phyloP scores from a whole-genome alignment of 2,888 invertebrate species.

The Salticus scenicus region DNA sequence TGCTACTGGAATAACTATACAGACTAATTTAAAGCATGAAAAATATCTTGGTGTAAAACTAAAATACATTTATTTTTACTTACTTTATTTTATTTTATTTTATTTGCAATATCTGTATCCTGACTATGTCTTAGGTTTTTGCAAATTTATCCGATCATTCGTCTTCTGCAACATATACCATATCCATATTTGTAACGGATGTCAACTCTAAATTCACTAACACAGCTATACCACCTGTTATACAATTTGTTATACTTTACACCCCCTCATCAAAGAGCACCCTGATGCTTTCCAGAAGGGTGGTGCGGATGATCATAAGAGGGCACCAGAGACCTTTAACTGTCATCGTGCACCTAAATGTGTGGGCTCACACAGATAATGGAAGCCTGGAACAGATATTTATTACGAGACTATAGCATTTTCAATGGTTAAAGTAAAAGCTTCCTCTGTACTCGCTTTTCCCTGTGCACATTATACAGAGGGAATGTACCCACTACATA shows the following conservation, averaged over 20 bases:
- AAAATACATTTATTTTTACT: no score
- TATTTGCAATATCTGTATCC: no score
- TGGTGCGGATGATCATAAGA: not conserved
- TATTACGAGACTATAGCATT: not conserved
- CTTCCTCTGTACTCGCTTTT: not conserved
- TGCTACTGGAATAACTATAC: no score
- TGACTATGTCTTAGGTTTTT: no score
- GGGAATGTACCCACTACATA: not conserved
- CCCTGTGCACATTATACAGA: not conserved
- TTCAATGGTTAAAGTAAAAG: conserved; percentile 9
- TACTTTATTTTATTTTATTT: no score
- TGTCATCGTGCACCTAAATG: not conserved
- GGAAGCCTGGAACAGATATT: not conserved
- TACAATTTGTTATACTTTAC: not conserved
- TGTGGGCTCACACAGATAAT: not conserved
- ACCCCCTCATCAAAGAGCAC: not conserved
- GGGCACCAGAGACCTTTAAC: not conserved
- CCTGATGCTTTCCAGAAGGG: not conserved
- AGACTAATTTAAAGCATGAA: no score
- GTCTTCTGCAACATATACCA: no score
- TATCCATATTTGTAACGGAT: no score
- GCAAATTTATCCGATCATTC: no score
- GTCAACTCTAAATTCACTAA: no score
- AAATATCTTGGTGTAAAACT: no score
- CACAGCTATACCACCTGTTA: conserved; percentile 4